phyloP scores from a whole-genome alignment of 1,140 invertebrate genomes.

The Pseudomyrmex gracilis region DNA sequence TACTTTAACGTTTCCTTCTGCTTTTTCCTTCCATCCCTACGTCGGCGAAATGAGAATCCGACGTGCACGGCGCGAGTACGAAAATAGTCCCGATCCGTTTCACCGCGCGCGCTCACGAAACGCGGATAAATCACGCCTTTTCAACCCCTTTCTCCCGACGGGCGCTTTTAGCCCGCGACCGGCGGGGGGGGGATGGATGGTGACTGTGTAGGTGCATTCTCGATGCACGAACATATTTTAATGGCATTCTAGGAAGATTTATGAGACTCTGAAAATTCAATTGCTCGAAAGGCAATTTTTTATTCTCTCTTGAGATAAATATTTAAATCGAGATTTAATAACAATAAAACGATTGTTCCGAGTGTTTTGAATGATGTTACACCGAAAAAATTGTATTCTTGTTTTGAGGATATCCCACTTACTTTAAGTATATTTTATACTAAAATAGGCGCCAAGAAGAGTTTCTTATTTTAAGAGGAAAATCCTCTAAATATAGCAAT shows the following conservation, averaged over 20 bases:
- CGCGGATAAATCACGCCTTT: conserved; percentile 50
- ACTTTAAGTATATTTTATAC: too few relatives aligned
- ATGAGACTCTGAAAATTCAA: background rate
- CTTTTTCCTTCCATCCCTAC: conserved; percentile 30
- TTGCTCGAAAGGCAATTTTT: background rate
- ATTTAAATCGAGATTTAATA: conserved; percentile 38
- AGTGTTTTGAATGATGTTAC: background rate
- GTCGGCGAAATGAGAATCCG: conserved; percentile 56
- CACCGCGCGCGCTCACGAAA: conserved; percentile 33
- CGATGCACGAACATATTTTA: conserved; percentile 19
- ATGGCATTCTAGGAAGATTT: conserved; percentile 37
- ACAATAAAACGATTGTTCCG: background rate
- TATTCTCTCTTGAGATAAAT: background rate
- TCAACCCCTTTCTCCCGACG: conserved; percentile 57
- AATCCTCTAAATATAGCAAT: too few relatives aligned
- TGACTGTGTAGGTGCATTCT: conserved; percentile 36
- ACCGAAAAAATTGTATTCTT: too few relatives aligned
- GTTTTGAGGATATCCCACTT: too few relatives aligned
- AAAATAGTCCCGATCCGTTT: conserved; percentile 61
- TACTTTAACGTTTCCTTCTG: conserved; percentile 68
- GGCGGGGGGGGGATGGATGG: too few relatives aligned
- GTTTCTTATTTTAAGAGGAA: too few relatives aligned
- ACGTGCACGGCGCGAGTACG: conserved; percentile 22
- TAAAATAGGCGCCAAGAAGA: too few relatives aligned
- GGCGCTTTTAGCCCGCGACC: conserved; percentile 40